phyloP scores from a whole-genome alignment of 2,797 vertebrate species.

The Etheostoma perlongum region DNA sequence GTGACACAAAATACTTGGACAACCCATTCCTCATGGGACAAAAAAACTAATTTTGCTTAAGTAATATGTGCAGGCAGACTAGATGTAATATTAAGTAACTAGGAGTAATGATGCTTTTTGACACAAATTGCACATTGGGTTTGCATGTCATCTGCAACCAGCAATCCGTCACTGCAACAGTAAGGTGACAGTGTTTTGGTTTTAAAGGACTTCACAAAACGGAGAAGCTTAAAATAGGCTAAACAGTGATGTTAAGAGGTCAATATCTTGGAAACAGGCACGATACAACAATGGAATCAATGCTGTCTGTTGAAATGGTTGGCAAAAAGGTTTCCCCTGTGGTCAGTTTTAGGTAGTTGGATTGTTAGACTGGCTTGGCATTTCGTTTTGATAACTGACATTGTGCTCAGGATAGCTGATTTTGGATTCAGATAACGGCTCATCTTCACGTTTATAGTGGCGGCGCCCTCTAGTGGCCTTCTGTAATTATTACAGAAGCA shows the following conservation, averaged over 20 bases:
- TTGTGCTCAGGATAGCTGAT: background rate
- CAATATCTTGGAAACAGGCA: background rate
- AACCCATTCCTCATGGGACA: background rate
- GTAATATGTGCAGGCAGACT: conserved; percentile 75
- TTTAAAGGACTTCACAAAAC: conserved; percentile 9
- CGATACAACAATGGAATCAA: background rate
- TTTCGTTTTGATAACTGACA: background rate
- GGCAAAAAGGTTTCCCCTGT: background rate
- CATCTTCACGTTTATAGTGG: too few relatives aligned
- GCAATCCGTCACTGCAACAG: conserved; percentile 87
- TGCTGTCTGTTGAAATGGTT: background rate
- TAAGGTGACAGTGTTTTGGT: conserved; percentile 70
- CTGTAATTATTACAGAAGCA: too few relatives aligned
- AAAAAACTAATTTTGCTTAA: conserved; percentile 84
- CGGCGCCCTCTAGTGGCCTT: too few relatives aligned
- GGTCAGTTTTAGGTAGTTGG: background rate
- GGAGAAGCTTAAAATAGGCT: background rate
- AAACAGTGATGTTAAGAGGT: background rate
- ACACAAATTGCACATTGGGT: conserved; percentile 89
- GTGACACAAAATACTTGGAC: conserved; percentile 21
- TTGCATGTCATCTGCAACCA: conserved; percentile 82
- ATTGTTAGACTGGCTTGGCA: background rate
- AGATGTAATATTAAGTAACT: conserved; percentile 83
- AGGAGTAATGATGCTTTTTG: conserved; percentile 91
- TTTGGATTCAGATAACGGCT: background rate